Evolutionary conservation across 2,797 vertebrate species (phyloP).

Genomic region (Staurois parvus): DNA sequence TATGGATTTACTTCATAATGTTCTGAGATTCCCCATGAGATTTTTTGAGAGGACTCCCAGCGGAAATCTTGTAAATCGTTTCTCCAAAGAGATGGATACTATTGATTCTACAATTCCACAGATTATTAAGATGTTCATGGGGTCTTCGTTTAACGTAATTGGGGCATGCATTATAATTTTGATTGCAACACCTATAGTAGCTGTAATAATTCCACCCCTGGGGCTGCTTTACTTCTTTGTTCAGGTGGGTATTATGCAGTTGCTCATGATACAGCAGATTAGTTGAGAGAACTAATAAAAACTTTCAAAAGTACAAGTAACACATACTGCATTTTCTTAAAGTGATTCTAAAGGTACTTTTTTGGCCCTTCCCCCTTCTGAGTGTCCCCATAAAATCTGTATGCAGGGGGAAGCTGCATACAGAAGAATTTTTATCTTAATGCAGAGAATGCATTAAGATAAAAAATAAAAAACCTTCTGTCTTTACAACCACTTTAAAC

Average conservation of each 20-base stretch:
- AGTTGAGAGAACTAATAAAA: too few species aligned
- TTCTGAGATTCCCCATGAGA: constrained; percentile 90
- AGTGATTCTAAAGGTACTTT: too few species aligned
- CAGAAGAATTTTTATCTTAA: too few species aligned
- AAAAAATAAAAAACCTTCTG: too few species aligned
- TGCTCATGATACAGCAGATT: background rate
- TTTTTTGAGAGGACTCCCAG: constrained; percentile 96
- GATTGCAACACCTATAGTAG: constrained; percentile 87
- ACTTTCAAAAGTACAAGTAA: too few species aligned
- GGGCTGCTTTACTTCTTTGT: constrained; percentile 92
- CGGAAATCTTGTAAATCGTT: constrained; percentile 95
- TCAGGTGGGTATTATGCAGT: constrained; percentile 79
- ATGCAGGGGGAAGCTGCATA: too few species aligned
- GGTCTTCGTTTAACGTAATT: constrained; percentile 88
- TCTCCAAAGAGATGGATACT: constrained; percentile 94
- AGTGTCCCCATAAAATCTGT: too few species aligned
- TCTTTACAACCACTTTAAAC: too few species aligned
- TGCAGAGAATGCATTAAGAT: too few species aligned
- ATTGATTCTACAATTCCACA: constrained; percentile 91
- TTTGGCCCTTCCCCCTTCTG: too few species aligned
- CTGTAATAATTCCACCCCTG: constrained; percentile 86
- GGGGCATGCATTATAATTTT: constrained; percentile 87
- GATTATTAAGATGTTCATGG: constrained; percentile 96
- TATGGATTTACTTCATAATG: constrained; percentile 83
- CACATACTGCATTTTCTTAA: too few species aligned